Evolutionary conservation across 2,888 invertebrate genomes (phyloP), one percentile per base, ranked within the genome.

Genomic region (Heliconius hortense): DNA sequence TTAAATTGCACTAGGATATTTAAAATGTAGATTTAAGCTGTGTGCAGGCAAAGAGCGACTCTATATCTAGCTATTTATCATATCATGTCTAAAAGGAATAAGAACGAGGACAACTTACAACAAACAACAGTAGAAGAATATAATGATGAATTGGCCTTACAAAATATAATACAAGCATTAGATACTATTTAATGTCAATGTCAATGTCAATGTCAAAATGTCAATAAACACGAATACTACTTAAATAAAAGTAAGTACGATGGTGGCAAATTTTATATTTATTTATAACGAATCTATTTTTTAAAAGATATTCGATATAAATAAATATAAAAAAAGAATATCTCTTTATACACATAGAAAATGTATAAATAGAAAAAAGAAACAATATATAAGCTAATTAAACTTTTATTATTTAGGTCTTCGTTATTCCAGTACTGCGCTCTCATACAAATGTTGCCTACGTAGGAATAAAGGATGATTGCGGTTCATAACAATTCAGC

Each of bases 401-500:
- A 70, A 31, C 35, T 63, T 56, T 48, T 53, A 69, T 63, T 63
- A 35, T 75, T 15, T 56, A 59, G n/a, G n/a, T 71, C 67, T 74
- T n/a, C 21, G 69, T 62, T 67, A 63, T 75, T 72, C 69, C 64
- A 73, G 60, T 59, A 43, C 72, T 53, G 43, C 43, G 56, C 75
- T 70, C 60, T 74, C 68, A 74, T 72, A 74, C 75, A 72, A 77
- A 76, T 70, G 76, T 69, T 76, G 73, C 74, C 69, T 76, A 67
- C 72, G 77, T 72, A 74, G 73, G 66, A 79, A 79, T 77, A 79
- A 79, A 77, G 77, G 76, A 72, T 77, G 76, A 76, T 74, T 79
- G 74, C 71, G 76, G 79, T 79, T 77, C 76, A 79, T 75, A 77
- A 77, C 79, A 76, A 79, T 79, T 77, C 79, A 79, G 77, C 77